A percentile compares a stretch with the other conserved stretches of the same genome.
These are phyloP conservation scores for Agrotis exclamationis DNA, from an alignment of 2,888 invertebrate genomes.

Conservation along the genomic window DNA sequence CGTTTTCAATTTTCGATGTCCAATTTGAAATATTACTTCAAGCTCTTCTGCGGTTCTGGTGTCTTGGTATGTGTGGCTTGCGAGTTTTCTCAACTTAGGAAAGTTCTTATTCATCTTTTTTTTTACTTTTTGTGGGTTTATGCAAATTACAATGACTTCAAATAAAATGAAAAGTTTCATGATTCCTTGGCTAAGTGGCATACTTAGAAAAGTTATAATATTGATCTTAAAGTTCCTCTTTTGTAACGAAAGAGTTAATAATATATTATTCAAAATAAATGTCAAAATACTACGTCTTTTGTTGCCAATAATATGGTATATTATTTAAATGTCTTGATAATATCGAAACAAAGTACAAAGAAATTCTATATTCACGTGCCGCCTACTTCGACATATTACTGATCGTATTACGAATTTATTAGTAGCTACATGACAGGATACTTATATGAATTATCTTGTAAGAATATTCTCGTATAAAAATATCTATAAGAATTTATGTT, in stretches of 20 bases:
- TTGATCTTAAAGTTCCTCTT: not conserved
- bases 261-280: not conserved
- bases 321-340: no score
- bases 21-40: slow-evolving; percentile 45
- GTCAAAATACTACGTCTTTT: not conserved
- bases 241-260: slow-evolving; percentile 2
- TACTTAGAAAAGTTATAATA: not conserved
- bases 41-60: slow-evolving; percentile 36
- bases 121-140: not conserved
- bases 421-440: not conserved
- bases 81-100: not conserved
- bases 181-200: not conserved
- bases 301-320: not conserved
- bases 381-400: not conserved
- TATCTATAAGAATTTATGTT: not conserved
- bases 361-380: slow-evolving; percentile 18
- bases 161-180: not conserved
- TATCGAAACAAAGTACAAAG: slow-evolving; percentile 3
- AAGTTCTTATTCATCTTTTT: not conserved
- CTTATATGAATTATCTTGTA: not conserved
- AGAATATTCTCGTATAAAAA: not conserved
- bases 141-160: not conserved
- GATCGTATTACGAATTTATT: slow-evolving; percentile 21
- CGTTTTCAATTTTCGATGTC: slow-evolving; percentile 58
- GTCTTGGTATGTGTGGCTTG: slow-evolving; percentile 36